These are phyloP conservation scores for Stenurella melanura DNA, from an alignment of 2,888 invertebrate species.

Conservation along the genomic window DNA sequence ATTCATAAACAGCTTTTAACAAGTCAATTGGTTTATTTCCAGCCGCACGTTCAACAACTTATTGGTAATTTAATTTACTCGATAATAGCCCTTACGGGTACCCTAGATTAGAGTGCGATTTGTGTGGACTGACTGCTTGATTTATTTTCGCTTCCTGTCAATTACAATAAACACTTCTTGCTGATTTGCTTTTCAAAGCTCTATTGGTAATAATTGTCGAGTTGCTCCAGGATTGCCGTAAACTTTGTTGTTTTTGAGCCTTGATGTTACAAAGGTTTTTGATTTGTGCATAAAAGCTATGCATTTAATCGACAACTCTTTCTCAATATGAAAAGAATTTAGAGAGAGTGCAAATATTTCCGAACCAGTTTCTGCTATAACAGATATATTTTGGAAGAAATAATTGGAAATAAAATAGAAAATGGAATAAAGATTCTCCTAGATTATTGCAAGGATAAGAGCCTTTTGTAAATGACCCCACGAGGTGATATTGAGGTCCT, in stretches of 20 bases:
- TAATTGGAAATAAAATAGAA: no score
- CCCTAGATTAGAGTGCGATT: conserved; percentile 43
- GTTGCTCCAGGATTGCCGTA: not conserved
- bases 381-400: no score
- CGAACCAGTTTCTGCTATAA: no score
- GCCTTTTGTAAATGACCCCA: no score
- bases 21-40: conserved; percentile 68
- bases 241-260: not conserved
- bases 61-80: conserved; percentile 42
- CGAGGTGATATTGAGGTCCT: no score
- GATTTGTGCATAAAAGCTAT: no score
- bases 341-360: no score
- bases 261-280: not conserved
- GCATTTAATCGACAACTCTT: no score
- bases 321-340: no score
- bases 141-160: conserved; percentile 53
- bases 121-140: conserved; percentile 42
- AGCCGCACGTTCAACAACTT: conserved; percentile 55
- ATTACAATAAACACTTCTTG: conserved; percentile 52
- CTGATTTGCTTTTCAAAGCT: conserved; percentile 35
- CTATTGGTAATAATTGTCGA: conserved; percentile 14
- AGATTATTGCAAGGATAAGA: no score
- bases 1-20: conserved; percentile 70
- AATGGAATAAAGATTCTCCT: no score
- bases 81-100: conserved; percentile 41